Base-by-base conservation (phyloP, 1,140 invertebrate genomes). In the Drosophila mayri region DNA sequence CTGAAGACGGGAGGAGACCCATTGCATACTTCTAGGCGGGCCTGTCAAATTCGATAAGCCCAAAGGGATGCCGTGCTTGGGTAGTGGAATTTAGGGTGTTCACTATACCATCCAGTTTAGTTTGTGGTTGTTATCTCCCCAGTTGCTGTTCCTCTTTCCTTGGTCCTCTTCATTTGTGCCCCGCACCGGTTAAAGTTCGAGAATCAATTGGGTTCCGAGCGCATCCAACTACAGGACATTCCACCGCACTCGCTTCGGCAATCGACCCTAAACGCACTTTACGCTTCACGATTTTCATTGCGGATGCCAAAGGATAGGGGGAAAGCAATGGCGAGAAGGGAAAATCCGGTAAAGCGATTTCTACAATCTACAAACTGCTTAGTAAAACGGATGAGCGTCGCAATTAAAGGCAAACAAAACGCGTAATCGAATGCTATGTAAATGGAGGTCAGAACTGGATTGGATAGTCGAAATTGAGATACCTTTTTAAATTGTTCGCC, bases 381-480 rank as follows among this genome's bases (percentile, higher is more conserved):
- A 87, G 76, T 61, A 52, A 65, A 83, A 83, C 66, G 66, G 71
- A 76, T 84, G 81, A 84, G 73, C 46, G 57, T 46, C 73, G 81
- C 81, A 84, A 85, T 84, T 85, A 85, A 85, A 84, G 73, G 55
- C 73, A 85, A 85, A 85, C 77, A 85, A 76, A 80, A 80, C 61
- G 81, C 76, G 77, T 83, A 88, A 87, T 83, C 76, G 84, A 87
- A 87, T 87, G 59, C 61, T 70, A 77, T 80, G 81, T 65, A 80
- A 87, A 86, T 72, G 70, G 43, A 60, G 20, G 14, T 22, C 50
- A 49, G 28, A 49, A 37, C 60, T 41, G 16, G 10, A 43, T 11
- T 20, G 3, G 3, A 46, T 30, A 25, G 40, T 37, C 49, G 63
- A 28, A 14, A 3, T n/a, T 6, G 0, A 18, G n/a, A 71, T 76